Percentiles rank a stretch among this genome's conserved stretches.
Conservation (phyloP, 2,888 invertebrate genomes). For the Cantharis nigra region DNA sequence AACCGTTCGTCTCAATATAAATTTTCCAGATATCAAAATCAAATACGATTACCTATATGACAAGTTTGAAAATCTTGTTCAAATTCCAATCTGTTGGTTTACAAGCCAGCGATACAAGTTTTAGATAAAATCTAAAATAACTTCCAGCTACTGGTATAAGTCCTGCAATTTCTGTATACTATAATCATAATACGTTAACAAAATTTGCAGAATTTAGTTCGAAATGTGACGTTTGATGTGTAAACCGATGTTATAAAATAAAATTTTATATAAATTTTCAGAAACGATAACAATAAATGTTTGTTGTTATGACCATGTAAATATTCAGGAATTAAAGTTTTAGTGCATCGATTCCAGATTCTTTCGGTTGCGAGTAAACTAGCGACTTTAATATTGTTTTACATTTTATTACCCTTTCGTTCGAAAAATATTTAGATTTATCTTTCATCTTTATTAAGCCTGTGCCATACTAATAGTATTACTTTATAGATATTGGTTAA, state of each 20-base stretch:
- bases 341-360: constrained; percentile 31
- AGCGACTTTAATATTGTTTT: constrained; percentile 25
- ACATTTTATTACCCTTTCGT: constrained; percentile 19
- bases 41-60: background rate
- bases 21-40: background rate
- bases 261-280: constrained; percentile 16
- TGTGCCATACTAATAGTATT: background rate
- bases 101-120: constrained; percentile 11
- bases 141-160: constrained; percentile 12
- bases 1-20: background rate
- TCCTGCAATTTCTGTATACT: constrained; percentile 2
- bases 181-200: constrained; percentile 2
- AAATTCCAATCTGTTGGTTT: constrained; percentile 17
- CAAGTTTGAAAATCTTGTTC: constrained; percentile 15
- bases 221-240: constrained; percentile 6
- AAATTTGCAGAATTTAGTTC: constrained; percentile 20
- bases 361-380: constrained; percentile 8
- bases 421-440: constrained; percentile 15
- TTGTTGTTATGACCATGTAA: constrained; percentile 20
- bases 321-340: constrained; percentile 16
- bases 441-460: constrained; percentile 25
- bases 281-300: constrained; percentile 29
- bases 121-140: constrained; percentile 20
- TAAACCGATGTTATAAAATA: constrained; percentile 8
- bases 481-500: constrained; percentile 11